Conservation (phyloP, 2,113 vertebrate genomes). For the Kryptolebias marmoratus region DNA sequence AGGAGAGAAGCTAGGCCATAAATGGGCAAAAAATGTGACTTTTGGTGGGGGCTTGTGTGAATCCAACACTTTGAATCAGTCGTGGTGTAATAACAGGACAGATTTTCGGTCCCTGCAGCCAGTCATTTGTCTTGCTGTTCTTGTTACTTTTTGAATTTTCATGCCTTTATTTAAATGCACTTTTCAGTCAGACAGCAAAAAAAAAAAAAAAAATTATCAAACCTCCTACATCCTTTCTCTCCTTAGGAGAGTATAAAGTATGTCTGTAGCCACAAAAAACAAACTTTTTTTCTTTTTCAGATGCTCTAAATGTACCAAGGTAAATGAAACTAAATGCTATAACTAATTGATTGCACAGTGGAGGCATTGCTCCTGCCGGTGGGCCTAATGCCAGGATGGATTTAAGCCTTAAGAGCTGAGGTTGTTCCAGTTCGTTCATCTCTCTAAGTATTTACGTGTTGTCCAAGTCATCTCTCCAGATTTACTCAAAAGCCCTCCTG, state of each 20-base stretch:
- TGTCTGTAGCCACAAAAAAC: conserved; percentile 42
- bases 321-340: conserved; percentile 11
- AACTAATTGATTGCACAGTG: conserved; percentile 20
- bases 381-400: too few relatives aligned
- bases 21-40: conserved; percentile 43
- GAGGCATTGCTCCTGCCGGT: conserved; percentile 43
- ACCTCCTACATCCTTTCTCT: not conserved
- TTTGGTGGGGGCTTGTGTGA: conserved; percentile 8
- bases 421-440: conserved; percentile 33
- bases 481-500: conserved; percentile 9
- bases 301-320: conserved; percentile 26
- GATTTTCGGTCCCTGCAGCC: not conserved
- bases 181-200: conserved; percentile 8
- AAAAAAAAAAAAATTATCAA: not conserved
- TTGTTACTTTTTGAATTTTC: conserved; percentile 10
- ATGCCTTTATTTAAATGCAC: not conserved
- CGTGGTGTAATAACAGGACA: conserved; percentile 7
- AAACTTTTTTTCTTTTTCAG: conserved; percentile 30
- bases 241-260: conserved; percentile 24
- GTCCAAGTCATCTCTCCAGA: conserved; percentile 6
- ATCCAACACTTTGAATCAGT: conserved; percentile 33
- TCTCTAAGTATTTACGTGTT: conserved; percentile 9
- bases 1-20: conserved; percentile 29
- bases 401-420: conserved; percentile 22
- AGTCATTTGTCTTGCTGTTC: conserved; percentile 2